Conservation (phyloP, 2,888 invertebrate species). For the Erebia palarica region DNA sequence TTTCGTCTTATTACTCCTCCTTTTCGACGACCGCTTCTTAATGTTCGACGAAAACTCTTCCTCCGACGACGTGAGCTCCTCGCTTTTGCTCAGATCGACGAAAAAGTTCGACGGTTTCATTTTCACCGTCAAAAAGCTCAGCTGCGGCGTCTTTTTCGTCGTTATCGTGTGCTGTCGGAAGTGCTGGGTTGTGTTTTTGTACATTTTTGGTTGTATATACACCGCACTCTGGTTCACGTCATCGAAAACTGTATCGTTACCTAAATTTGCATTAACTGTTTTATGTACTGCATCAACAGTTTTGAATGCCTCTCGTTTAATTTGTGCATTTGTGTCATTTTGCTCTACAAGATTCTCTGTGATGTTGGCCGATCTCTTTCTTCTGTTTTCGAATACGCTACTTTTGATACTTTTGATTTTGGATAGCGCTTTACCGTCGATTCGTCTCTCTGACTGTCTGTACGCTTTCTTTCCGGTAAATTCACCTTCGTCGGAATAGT, state of each 20-base stretch:
- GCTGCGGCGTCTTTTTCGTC: slow-evolving; percentile 39
- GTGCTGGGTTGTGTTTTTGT: background rate
- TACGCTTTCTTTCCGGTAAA: slow-evolving; percentile 29
- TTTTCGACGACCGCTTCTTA: slow-evolving; percentile 48
- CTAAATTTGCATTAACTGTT: slow-evolving; percentile 7
- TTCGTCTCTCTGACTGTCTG: slow-evolving; percentile 16
- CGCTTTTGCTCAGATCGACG: slow-evolving; percentile 43
- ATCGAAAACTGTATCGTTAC: slow-evolving; percentile 26
- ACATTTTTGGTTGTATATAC: background rate
- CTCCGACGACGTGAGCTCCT: slow-evolving; percentile 51
- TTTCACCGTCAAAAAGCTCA: slow-evolving; percentile 42
- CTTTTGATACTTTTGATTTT: slow-evolving; percentile 33
- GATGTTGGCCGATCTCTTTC: slow-evolving; percentile 52
- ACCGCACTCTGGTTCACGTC: background rate
- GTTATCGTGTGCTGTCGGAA: background rate
- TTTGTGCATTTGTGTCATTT: slow-evolving; percentile 16
- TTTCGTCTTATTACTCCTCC: slow-evolving; percentile 37
- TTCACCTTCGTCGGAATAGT: slow-evolving; percentile 40
- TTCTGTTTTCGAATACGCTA: slow-evolving; percentile 46
- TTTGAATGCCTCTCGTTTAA: background rate
- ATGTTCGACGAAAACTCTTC: slow-evolving; percentile 55
- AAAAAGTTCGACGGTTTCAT: slow-evolving; percentile 44
- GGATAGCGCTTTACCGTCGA: slow-evolving; percentile 30
- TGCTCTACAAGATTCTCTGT: slow-evolving; percentile 44
- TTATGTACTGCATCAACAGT: slow-evolving; percentile 7